Percentiles rank a stretch among this genome's conserved stretches.
phyloP scores from a whole-genome alignment of 1,140 invertebrate species.

The Drosophila yakuba region DNA sequence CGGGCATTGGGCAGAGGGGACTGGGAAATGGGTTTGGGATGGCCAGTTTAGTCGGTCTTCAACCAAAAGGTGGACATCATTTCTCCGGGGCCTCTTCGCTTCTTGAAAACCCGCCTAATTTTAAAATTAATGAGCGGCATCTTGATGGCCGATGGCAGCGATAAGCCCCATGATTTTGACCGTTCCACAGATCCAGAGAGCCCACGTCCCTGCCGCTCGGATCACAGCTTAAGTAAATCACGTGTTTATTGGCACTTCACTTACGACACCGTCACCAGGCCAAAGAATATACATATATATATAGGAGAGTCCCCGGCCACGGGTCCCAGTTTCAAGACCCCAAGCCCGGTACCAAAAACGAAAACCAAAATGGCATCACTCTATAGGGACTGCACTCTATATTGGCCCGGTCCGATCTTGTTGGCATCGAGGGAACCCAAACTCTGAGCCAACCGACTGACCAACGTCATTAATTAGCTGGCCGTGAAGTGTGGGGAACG shows the following conservation, averaged over 20 bases:
- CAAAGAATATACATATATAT: constrained; percentile 49
- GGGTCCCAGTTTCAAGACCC: background rate
- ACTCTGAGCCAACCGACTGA: constrained; percentile 28
- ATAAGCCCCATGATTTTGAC: constrained; percentile 79
- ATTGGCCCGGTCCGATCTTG: constrained; percentile 14
- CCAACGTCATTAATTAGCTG: constrained; percentile 79
- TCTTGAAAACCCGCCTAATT: constrained; percentile 84
- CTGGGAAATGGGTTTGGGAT: constrained; percentile 3
- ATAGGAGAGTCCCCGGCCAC: constrained; percentile 29
- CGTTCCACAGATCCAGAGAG: constrained; percentile 48
- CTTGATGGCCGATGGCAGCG: constrained; percentile 83
- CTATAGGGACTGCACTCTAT: constrained; percentile 43
- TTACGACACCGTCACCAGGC: constrained; percentile 71
- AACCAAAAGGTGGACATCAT: constrained; percentile 69
- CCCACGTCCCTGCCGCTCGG: constrained; percentile 43
- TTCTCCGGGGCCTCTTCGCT: constrained; percentile 51
- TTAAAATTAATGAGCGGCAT: constrained; percentile 85
- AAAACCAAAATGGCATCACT: constrained; percentile 79
- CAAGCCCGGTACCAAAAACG: constrained; percentile 20
- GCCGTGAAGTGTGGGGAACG: constrained; percentile 74
- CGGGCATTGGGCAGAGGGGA: constrained; percentile 1
- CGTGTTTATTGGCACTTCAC: constrained; percentile 81
- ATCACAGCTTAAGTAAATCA: constrained; percentile 71
- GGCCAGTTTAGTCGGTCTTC: constrained; percentile 58
- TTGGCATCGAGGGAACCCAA: constrained; percentile 13